A percentile compares a stretch with the other conserved stretches of the same genome.
Conservation (phyloP, 2,113 vertebrate genomes). For the Mandrillus leucophaeus region DNA sequence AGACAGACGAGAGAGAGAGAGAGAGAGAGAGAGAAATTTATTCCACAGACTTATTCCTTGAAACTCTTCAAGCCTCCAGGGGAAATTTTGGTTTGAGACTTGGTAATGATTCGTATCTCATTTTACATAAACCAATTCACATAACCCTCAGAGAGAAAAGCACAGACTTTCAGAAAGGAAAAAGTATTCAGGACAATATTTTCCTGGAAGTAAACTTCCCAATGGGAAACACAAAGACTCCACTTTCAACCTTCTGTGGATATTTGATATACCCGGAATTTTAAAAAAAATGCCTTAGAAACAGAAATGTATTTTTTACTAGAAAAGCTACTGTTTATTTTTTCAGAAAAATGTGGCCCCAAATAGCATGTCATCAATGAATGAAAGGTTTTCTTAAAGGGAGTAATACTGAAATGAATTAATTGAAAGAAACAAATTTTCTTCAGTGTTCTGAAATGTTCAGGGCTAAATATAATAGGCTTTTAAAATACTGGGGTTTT, state of each 20-base stretch:
- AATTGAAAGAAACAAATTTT: slow-evolving; percentile 39
- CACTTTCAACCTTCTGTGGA: slow-evolving; percentile 43
- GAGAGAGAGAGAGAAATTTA: background rate
- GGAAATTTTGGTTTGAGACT: slow-evolving; percentile 13
- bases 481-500: background rate
- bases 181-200: slow-evolving; percentile 52
- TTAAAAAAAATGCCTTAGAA: background rate
- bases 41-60: background rate
- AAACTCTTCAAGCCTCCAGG: slow-evolving; percentile 26
- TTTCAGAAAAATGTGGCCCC: slow-evolving; percentile 11
- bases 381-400: background rate
- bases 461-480: background rate
- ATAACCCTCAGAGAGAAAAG: slow-evolving; percentile 26
- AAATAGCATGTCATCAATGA: slow-evolving; percentile 19
- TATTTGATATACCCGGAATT: slow-evolving; percentile 52
- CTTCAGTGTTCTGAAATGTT: slow-evolving; percentile 50
- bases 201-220: slow-evolving; percentile 6
- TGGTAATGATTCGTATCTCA: slow-evolving; percentile 25
- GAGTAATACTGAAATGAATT: slow-evolving; percentile 12
- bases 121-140: slow-evolving; percentile 46
- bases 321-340: slow-evolving; percentile 42
- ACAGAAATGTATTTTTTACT: slow-evolving; percentile 30
- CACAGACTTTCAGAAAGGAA: slow-evolving; percentile 47
- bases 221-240: slow-evolving; percentile 44
- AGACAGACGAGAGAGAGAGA: background rate